A percentile compares a stretch with the other conserved stretches of the same genome.
Conservation (phyloP, 2,113 vertebrate species). For the Calonectris borealis region DNA sequence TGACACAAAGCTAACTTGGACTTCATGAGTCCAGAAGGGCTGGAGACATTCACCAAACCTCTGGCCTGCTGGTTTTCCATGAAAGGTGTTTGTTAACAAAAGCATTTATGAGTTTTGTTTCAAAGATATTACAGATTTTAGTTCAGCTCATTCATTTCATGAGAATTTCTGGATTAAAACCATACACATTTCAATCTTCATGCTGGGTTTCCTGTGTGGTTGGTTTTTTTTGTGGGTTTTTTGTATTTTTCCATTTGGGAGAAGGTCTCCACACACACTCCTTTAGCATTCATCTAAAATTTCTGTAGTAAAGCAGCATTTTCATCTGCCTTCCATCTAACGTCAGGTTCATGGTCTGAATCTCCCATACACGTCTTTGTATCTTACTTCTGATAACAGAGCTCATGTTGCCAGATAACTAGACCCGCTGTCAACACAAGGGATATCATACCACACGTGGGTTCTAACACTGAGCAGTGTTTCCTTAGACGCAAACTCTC, state of each 20-base stretch:
- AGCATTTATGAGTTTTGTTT: neutral
- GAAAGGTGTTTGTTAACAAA: neutral
- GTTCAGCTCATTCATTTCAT: neutral
- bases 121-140: neutral
- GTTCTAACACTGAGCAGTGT: neutral
- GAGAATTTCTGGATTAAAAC: neutral
- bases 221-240: neutral
- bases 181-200: neutral
- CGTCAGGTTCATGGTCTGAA: neutral
- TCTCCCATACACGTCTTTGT: neutral
- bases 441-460: fast-evolving
- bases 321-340: neutral
- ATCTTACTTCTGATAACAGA: neutral
- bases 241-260: neutral
- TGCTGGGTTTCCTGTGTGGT: neutral
- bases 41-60: neutral
- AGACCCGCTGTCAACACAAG: neutral
- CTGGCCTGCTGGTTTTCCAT: neutral
- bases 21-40: neutral
- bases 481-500: neutral
- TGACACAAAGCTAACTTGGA: neutral
- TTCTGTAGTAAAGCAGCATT: neutral
- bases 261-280: neutral
- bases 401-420: neutral
- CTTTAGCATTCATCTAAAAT: neutral